phyloP scores from a whole-genome alignment of 2,113 vertebrate genomes.

The Notothenia rossii region DNA sequence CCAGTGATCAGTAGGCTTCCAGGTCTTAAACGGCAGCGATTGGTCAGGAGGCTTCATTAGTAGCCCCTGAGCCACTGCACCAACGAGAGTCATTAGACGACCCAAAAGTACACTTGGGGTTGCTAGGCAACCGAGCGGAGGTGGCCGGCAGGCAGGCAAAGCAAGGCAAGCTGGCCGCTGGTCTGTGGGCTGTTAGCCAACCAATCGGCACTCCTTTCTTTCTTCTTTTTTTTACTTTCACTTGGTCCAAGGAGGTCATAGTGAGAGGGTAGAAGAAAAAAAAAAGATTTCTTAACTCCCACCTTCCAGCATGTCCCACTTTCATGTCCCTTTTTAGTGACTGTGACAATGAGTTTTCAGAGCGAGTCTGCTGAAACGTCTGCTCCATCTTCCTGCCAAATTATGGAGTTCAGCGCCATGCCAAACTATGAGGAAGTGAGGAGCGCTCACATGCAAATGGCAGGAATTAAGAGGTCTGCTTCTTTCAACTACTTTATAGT shows the following conservation, averaged over 20 bases:
- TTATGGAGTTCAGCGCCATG: constrained; percentile 52
- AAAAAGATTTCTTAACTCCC: constrained; percentile 59
- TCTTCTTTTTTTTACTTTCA: constrained; percentile 35
- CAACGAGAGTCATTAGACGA: constrained; percentile 84
- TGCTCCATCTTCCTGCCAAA: constrained; percentile 63
- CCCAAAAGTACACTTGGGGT: constrained; percentile 80
- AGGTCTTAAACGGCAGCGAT: constrained; percentile 72
- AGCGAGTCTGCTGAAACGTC: constrained; percentile 60
- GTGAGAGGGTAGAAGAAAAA: constrained; percentile 48
- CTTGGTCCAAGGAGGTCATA: constrained; percentile 72
- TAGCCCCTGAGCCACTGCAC: constrained; percentile 73
- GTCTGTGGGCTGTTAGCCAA: constrained; percentile 75
- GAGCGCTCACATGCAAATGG: constrained; percentile 30
- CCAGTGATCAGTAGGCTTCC: constrained; percentile 78
- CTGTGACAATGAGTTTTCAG: constrained; percentile 70
- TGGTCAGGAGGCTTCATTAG: constrained; percentile 81
- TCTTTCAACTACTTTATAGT: constrained; percentile 32
- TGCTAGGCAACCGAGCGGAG: constrained; percentile 80
- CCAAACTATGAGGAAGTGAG: constrained; percentile 42
- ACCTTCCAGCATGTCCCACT: constrained; percentile 76
- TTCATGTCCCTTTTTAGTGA: constrained; percentile 75
- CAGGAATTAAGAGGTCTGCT: constrained; percentile 44
- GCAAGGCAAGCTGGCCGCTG: constrained; percentile 64
- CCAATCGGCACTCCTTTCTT: constrained; percentile 76
- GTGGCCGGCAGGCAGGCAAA: constrained; percentile 66